Conservation (phyloP, 2,888 invertebrate species). For the Monoplex corrugatus region DNA sequence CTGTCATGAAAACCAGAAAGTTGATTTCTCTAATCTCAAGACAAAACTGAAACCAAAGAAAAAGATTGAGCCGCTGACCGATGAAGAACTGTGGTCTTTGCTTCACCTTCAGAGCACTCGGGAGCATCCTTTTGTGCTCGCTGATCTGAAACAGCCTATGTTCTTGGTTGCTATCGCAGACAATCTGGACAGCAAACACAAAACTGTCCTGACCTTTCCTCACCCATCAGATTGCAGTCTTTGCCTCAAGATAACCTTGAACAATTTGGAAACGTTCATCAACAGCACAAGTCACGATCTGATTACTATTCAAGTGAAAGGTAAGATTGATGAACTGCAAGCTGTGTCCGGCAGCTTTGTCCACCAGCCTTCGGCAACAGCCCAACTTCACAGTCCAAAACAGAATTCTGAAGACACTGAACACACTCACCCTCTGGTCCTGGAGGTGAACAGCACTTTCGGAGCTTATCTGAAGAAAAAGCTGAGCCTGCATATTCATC, state of each 20-base stretch:
- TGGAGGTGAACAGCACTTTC: neutral
- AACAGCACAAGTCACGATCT: neutral
- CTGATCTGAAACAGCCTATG: neutral
- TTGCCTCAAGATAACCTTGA: neutral
- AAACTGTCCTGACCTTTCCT: constrained; percentile 17
- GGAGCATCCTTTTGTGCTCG: neutral
- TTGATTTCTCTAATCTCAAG: constrained; percentile 33
- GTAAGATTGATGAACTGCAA: neutral
- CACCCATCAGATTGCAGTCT: neutral
- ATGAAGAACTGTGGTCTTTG: constrained; percentile 37
- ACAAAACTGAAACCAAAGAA: constrained; percentile 32
- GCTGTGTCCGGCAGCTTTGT: neutral
- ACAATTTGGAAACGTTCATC: neutral
- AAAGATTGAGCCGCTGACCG: constrained; percentile 28
- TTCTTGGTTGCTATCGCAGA: constrained; percentile 28
- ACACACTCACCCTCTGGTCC: neutral
- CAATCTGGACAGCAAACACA: constrained; percentile 6
- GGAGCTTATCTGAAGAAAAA: neutral
- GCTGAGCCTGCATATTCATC: neutral
- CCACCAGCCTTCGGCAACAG: no score
- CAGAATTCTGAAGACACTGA: neutral
- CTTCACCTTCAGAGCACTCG: neutral
- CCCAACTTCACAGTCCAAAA: neutral
- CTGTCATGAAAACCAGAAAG: constrained; percentile 26
- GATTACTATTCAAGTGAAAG: constrained; percentile 29